Evolutionary conservation across 1,140 invertebrate genomes (phyloP), one percentile per base, ranked within the genome.

Genomic region (Drosophila virilis): DNA sequence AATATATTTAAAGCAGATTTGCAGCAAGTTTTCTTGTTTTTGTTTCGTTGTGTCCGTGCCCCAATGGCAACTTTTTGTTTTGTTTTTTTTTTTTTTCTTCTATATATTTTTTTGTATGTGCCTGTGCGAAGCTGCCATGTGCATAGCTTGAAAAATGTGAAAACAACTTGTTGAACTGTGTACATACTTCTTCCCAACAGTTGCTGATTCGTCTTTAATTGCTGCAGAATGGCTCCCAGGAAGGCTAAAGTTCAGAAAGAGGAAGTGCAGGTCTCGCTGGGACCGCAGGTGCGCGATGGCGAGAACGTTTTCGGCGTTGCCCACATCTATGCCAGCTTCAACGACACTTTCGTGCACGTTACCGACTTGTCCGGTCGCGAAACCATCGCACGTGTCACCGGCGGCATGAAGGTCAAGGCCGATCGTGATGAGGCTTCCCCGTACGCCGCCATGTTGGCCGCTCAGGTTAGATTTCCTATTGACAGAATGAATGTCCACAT

Each of bases 321-420:
- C 52, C 98, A 99, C 93, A 99, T 99, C 90, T 99, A 98, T 93
- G 99, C 99, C 74, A 99, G 98, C 76, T 99, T 99, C 94, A 99
- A 99, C 92, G 99, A 99, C 93, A 99, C 99, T 46, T 99, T 99
- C 92, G 99, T 99, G 8, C 99, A 99, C 94, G 98, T 99, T 40
- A 99, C 99, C 8, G 99, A 99, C 94, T 94, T 99, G 80, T 99
- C 99, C 73, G 99, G 99, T 80, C 96, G 98, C 90, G 98, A 99
- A 97, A 99, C 99, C 3, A 99, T 99, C 91, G 97, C 97, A 70
- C 95, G 98, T 92, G 97, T 99, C 43, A 99, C 99, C 90, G 99
- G 99, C 93, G 99, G 99, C 67, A 99, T 99, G 99, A 99, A 99
- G 94, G 99, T 99, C 0, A 99, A 99, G 93, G 99, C 99, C 90